Base-by-base conservation (phyloP, 2,888 invertebrate genomes). In the Nomada fucata region DNA sequence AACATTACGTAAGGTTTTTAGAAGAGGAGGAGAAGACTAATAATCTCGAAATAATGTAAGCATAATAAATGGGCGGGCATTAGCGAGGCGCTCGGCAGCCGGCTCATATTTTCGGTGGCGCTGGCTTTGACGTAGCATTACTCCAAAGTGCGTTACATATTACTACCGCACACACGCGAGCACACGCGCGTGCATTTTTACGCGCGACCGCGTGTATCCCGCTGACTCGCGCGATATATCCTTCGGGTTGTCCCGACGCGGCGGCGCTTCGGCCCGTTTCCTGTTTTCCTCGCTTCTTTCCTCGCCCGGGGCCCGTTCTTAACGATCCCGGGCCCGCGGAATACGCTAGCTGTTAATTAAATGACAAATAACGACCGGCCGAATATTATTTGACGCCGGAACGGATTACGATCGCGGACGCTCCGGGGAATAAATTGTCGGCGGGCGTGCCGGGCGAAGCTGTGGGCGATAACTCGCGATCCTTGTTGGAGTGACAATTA, bases 61-160 rank as follows among this genome's bases (percentile, higher is more conserved):
- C 90, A 90, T 92, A 92, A 93, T 92, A 92, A 92, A 93, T 92
- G 92, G 89, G 82, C 83, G 82, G 83, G 91, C 93, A 93, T 93
- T 93, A 93, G 92, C 92, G 91, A 85, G 89, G 89, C 89, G 90
- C 92, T 91, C 92, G 92, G 92, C 91, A 91, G 91, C 91, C 90
- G 90, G 91, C 92, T 93, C 93, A 92, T 93, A 93, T 93, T 93
- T 93, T 92, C 91, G 92, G 92, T 91, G 91, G 91, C 91, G 91
- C 92, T 93, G 93, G 92, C 91, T 93, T 93, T 93, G 93, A 93
- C 93, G 92, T 87, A 89, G 91, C 93, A 93, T 93, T 93, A 93
- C 91, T 93, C 92, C 91, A 92, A 91, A 92, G 90, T 90, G 91
- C 91, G 91, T 93, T 92, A 93, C 92, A 91, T 92, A 93, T 93